Evolutionary conservation across 2,888 invertebrate species (phyloP).

Genomic region (Clanis bilineata): DNA sequence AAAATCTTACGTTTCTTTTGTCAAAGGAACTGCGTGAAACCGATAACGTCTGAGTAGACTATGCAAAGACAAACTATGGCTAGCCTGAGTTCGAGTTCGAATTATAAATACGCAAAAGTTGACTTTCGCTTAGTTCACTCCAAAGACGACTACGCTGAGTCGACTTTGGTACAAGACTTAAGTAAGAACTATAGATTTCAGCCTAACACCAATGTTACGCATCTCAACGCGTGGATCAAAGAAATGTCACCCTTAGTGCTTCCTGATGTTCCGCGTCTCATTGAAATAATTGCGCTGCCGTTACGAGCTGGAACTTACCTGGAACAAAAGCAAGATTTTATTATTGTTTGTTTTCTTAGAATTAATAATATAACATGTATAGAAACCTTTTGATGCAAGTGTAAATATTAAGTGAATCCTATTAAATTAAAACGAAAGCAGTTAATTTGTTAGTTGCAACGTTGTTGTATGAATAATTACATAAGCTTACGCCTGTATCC

Average conservation of each 20-base stretch:
- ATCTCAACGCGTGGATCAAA: slow-evolving; percentile 19
- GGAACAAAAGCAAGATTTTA: slow-evolving; percentile 26
- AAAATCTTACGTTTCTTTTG: too few species aligned
- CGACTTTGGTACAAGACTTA: too few species aligned
- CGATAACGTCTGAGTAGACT: too few species aligned
- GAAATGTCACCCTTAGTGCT: slow-evolving; percentile 16
- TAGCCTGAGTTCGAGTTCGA: too few species aligned
- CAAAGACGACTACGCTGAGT: too few species aligned
- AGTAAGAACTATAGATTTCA: too few species aligned
- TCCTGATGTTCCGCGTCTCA: slow-evolving; percentile 8
- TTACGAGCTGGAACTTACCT: slow-evolving; percentile 29
- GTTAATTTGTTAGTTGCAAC: background rate
- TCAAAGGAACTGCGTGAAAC: too few species aligned
- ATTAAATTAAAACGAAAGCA: background rate
- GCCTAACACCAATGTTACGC: slow-evolving; percentile 18
- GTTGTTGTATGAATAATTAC: too few species aligned
- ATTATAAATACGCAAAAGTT: too few species aligned
- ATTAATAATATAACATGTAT: background rate
- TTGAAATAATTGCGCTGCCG: slow-evolving; percentile 12
- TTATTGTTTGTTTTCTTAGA: background rate
- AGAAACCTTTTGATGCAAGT: background rate
- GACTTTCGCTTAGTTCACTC: too few species aligned
- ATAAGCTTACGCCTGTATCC: too few species aligned
- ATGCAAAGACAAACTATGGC: too few species aligned
- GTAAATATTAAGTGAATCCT: background rate